phyloP scores from a whole-genome alignment of 2,113 vertebrate species.

The Capra hircus region DNA sequence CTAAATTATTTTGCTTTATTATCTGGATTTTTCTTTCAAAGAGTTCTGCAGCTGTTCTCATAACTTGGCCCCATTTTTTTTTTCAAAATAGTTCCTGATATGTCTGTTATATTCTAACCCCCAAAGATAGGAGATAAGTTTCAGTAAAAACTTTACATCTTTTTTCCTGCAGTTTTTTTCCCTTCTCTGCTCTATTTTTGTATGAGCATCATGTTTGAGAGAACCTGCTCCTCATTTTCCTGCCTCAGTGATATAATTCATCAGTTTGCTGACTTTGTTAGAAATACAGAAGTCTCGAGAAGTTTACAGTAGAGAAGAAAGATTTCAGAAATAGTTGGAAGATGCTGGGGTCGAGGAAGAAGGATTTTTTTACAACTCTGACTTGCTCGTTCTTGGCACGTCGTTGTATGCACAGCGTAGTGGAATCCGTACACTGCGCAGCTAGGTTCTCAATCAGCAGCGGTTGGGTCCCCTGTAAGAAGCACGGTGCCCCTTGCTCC shows the following conservation, averaged over 20 bases:
- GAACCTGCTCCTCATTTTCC: background rate
- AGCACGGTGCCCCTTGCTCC: accelerated
- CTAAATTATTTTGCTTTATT: background rate
- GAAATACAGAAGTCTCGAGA: background rate
- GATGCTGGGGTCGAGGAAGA: background rate
- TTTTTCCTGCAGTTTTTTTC: background rate
- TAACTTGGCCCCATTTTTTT: slow-evolving; percentile 25
- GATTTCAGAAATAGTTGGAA: background rate
- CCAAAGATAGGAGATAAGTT: background rate
- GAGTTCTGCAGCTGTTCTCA: background rate
- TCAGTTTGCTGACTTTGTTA: background rate
- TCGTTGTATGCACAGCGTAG: too few relatives aligned
- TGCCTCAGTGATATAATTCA: slow-evolving; percentile 8
- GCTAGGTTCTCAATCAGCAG: background rate
- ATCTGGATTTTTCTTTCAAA: background rate
- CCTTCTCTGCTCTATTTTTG: background rate
- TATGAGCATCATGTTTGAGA: background rate
- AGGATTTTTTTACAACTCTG: background rate
- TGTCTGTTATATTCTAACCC: background rate
- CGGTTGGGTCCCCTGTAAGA: accelerated
- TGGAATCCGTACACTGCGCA: accelerated
- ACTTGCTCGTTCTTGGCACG: background rate
- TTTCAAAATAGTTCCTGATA: slow-evolving; percentile 2
- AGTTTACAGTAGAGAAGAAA: background rate
- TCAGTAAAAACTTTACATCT: background rate